These are phyloP conservation scores for Andrena hattorfiana DNA, from an alignment of 2,888 invertebrate genomes.

Conservation along the genomic window DNA sequence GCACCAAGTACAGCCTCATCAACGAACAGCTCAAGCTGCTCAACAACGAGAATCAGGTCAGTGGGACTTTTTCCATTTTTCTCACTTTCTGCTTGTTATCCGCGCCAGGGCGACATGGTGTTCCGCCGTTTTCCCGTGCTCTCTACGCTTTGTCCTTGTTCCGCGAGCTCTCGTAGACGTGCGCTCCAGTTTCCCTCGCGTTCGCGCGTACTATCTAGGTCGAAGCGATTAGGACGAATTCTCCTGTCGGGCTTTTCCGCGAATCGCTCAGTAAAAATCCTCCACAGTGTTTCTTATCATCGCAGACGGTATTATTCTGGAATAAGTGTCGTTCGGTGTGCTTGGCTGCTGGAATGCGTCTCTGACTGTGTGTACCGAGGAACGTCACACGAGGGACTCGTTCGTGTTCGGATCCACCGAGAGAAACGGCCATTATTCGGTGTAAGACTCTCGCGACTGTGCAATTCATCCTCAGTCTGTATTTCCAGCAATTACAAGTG, in stretches of 20 bases:
- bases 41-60: constrained; percentile 98
- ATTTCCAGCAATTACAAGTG: no score
- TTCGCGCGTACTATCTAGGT: constrained; percentile 52
- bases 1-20: constrained; percentile 97
- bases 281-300: no score
- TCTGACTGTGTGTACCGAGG: no score
- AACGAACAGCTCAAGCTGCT: constrained; percentile 98
- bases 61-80: constrained; percentile 51
- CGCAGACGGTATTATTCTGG: neutral
- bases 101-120: neutral
- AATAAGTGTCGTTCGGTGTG: neutral
- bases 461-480: no score
- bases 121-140: neutral
- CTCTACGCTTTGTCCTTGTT: neutral
- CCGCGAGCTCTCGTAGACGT: neutral
- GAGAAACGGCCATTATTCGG: no score
- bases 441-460: no score
- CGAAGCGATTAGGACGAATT: constrained; percentile 34
- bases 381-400: no score
- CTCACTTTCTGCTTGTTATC: neutral
- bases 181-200: constrained; percentile 17
- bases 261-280: no score
- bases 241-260: neutral
- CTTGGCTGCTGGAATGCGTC: no score
- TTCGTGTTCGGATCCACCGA: no score